phyloP scores from a whole-genome alignment of 1,140 invertebrate species.

The Marisa cornuarietis region DNA sequence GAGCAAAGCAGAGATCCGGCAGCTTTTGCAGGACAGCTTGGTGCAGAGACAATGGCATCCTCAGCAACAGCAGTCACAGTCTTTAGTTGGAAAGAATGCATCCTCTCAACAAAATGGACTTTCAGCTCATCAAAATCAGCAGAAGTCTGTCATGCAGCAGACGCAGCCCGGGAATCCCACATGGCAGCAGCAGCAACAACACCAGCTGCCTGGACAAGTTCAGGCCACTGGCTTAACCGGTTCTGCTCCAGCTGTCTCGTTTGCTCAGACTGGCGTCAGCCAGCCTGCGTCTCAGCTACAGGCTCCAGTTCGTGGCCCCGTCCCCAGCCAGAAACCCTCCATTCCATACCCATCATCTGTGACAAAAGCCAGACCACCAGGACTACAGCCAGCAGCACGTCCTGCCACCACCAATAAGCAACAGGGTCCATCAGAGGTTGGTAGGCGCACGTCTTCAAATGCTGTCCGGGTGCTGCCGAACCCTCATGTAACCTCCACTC shows the following conservation, averaged over 20 bases:
- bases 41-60: slow-evolving; percentile 26
- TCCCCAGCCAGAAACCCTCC: slow-evolving; percentile 5
- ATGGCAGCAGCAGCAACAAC: slow-evolving; percentile 10
- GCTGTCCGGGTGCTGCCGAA: background rate
- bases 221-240: background rate
- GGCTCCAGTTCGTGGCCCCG: background rate
- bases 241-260: background rate
- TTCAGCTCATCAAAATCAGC: background rate
- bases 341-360: slow-evolving; percentile 9
- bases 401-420: background rate
- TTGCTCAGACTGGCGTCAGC: background rate
- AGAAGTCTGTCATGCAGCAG: background rate
- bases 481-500: slow-evolving; percentile 12
- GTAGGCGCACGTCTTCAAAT: slow-evolving; percentile 21
- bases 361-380: background rate
- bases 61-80: background rate
- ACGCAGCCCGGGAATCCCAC: background rate
- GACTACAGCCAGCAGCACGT: background rate
- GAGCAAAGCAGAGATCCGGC: slow-evolving; percentile 43
- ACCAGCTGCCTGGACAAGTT: background rate
- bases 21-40: slow-evolving; percentile 39
- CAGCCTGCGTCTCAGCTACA: slow-evolving; percentile 1
- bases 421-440: slow-evolving; percentile 22
- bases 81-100: background rate
- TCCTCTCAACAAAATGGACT: background rate